Evolutionary conservation across 2,888 invertebrate genomes (phyloP).

Genomic region (Microctonus hyperodae): DNA sequence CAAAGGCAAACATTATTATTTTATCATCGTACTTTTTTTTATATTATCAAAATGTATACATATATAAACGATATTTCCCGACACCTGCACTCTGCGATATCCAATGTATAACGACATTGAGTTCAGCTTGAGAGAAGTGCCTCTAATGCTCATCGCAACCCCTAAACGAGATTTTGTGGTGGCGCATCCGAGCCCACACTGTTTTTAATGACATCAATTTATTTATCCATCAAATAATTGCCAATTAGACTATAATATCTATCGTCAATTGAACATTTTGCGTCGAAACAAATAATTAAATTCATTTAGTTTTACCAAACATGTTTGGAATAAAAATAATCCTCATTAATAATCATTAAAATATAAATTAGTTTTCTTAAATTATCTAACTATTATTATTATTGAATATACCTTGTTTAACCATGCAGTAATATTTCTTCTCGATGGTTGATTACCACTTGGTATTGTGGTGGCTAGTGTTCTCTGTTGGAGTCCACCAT

Average conservation of each 20-base stretch:
- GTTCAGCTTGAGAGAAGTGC: neutral
- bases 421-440: constrained; percentile 58
- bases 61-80: neutral
- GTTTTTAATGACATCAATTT: constrained; percentile 26
- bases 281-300: constrained; percentile 12
- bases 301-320: neutral
- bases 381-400: too few relatives aligned
- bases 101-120: constrained; percentile 1
- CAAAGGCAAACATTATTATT: neutral
- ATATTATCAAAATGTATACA: too few relatives aligned
- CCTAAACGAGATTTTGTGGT: constrained; percentile 21
- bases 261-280: constrained; percentile 19
- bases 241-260: constrained; percentile 26
- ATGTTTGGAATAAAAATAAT: neutral
- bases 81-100: neutral
- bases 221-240: constrained; percentile 25
- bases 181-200: neutral
- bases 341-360: neutral
- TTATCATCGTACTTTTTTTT: neutral
- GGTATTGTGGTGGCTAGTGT: constrained; percentile 68
- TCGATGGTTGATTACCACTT: constrained; percentile 49
- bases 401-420: constrained; percentile 56
- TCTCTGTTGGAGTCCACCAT: constrained; percentile 65
- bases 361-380: too few relatives aligned
- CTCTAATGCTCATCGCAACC: constrained; percentile 15